Evolutionary conservation across 2,113 vertebrate genomes (phyloP), one percentile per base, ranked within the genome.

Genomic region (Camelus dromedarius): DNA sequence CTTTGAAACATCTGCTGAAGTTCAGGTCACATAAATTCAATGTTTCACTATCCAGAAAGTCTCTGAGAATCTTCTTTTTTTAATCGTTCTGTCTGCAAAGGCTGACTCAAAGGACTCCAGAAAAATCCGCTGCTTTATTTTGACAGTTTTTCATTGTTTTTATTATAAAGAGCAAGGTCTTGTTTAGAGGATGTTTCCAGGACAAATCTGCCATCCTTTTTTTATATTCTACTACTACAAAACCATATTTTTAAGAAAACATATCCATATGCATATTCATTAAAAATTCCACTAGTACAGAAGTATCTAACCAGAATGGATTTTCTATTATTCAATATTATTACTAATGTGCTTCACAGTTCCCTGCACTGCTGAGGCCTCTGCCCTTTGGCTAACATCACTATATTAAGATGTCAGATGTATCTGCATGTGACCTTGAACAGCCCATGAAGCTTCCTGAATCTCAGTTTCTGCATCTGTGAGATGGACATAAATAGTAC

Each of bases 201-300:
- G 94, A 95, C 20, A 64, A 96, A 84, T 87, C 38, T 16, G 80
- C 48, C 11, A 32, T 80, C 62, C n/a, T 91, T 28, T 91, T 73
- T 84, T 87, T 90, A 77, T 70, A 93, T 92, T 75, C 91, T 89
- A 58, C 13, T 52, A 81, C n/a, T 56, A 8, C 64, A 91, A 92
- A 95, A 84, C 20, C 8, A 8, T 62, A 54, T 93, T 94, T 87
- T 80, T 75, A 64, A 92, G 79, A 92, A 97, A 96, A 87, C 42
- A 94, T 60, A 95, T 79, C 50, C 56, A 92, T 86, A 84, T 76
- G n/a, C 85, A 81, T 86, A 89, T 82, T 96, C 87, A 89, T 97
- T 92, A 95, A 95, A 69, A 95, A 96, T 81, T 72, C 81, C 62
- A 92, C 88, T 94, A 96, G 91, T 91, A 85, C 54, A 81, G 88